Evolutionary conservation across 2,797 vertebrate genomes (phyloP), one percentile per base, ranked within the genome.

Genomic region (Micropoecilia bifurca): DNA sequence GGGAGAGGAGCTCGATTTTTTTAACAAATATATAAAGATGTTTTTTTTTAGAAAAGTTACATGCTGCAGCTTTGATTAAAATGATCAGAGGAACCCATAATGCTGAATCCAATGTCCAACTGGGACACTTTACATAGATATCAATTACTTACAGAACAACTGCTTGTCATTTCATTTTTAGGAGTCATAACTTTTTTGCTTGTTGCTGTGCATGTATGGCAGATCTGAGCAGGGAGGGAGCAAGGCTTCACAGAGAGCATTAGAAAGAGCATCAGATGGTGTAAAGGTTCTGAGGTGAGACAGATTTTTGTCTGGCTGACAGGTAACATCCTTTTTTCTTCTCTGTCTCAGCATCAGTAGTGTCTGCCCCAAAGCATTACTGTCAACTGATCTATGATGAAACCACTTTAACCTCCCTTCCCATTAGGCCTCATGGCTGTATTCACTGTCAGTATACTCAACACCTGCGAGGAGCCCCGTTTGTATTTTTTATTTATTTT

Each of bases 311-410:
- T 93, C 85, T 87, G 28, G 80, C 87, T 95, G 94, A 95, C 95
- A 94, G 91, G 83, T 90, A 91, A 93, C 94, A 95, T 91, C 91
- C 93, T 90, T 85, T 78, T 92, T 87, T 84, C 85, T 86, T 83
- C 85, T 92, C 82, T 77, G 77, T 84, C 84, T 91, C 91, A 68
- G 89, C 93, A 92, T 92, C 89, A 93, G 92, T 89, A 89, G 86
- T 87, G 89, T 91, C 92, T 94, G 93, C 88, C 91, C 83, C 73
- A 66, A 80, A 89, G 91, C 90, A 89, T 94, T 89, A 93, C 92
- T 93, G 93, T 95, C 93, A 94, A 85, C 88, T 89, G 79, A 86
- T 91, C 83, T 85, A 85, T 84, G 88, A 91, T 76, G 75, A 84
- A 90, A 76, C 83, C 80, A 63, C 75, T 83, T 81, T 71, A 77